A percentile compares a stretch with the other conserved stretches of the same genome.
Evolutionary conservation across 2,888 invertebrate genomes (phyloP).

Genomic region (Geotrupes spiniger): DNA sequence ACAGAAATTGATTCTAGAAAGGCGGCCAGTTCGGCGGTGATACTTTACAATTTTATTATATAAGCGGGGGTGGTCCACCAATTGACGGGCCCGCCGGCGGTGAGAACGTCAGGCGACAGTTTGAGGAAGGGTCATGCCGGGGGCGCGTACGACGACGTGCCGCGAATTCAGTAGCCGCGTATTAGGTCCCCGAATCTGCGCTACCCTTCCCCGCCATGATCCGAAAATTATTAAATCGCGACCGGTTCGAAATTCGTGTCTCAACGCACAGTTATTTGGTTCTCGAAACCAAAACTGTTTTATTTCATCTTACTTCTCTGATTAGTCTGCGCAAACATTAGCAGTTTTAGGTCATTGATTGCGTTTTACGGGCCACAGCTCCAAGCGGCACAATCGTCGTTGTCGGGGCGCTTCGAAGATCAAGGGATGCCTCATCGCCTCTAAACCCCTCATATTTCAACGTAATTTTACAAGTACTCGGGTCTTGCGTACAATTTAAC

Average conservation of each 20-base stretch:
- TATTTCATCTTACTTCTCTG: too few relatives aligned
- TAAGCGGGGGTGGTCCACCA: slow-evolving; percentile 15
- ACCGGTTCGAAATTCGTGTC: too few relatives aligned
- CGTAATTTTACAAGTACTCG: slow-evolving; percentile 39
- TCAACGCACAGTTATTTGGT: too few relatives aligned
- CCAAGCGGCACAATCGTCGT: slow-evolving; percentile 31
- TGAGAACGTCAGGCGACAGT: slow-evolving; percentile 18
- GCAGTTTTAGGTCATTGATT: too few relatives aligned
- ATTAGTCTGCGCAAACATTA: too few relatives aligned
- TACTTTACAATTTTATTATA: slow-evolving; percentile 45
- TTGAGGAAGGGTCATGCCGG: slow-evolving; percentile 23
- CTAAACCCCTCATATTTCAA: slow-evolving; percentile 39
- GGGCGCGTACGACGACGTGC: slow-evolving; percentile 32
- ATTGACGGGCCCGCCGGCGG: slow-evolving; percentile 28
- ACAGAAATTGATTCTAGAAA: slow-evolving; percentile 42
- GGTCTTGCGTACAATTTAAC: slow-evolving; percentile 40
- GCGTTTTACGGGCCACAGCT: slow-evolving; percentile 4
- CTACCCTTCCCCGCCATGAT: too few relatives aligned
- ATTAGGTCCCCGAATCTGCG: too few relatives aligned
- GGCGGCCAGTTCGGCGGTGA: slow-evolving; percentile 27
- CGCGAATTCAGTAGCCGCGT: slow-evolving; percentile 29
- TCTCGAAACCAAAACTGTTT: too few relatives aligned
- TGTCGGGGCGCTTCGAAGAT: slow-evolving; percentile 25
- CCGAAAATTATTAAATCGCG: too few relatives aligned
- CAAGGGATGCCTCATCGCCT: slow-evolving; percentile 32